These are phyloP conservation scores for Agrotis clavis DNA, from an alignment of 2,888 invertebrate genomes.

Conservation along the genomic window DNA sequence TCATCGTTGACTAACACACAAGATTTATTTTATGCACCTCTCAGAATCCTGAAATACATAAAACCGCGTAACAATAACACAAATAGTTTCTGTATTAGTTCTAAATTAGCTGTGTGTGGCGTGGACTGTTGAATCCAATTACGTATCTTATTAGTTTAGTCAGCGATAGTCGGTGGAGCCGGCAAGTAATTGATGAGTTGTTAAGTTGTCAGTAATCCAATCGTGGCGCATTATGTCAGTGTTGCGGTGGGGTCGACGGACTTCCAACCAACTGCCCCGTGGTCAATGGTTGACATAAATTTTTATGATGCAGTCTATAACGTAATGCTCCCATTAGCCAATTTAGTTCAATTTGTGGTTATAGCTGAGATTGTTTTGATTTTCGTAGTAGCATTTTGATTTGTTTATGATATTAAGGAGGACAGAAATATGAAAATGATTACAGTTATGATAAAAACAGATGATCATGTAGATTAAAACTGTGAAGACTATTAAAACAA, in stretches of 20 bases:
- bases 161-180: slow-evolving; percentile 58
- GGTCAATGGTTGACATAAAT: slow-evolving; percentile 66
- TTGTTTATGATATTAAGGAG: slow-evolving; percentile 15
- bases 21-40: slow-evolving; percentile 57
- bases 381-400: slow-evolving; percentile 32
- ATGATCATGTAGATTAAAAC: slow-evolving; percentile 30
- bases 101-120: slow-evolving; percentile 66
- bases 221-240: slow-evolving; percentile 79
- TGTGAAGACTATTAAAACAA: slow-evolving; percentile 41
- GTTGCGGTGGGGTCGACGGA: slow-evolving; percentile 73
- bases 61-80: slow-evolving; percentile 53
- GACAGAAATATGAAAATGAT: neutral
- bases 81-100: slow-evolving; percentile 48
- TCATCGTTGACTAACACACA: slow-evolving; percentile 39
- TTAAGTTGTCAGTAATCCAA: slow-evolving; percentile 80
- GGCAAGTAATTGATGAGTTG: slow-evolving; percentile 75
- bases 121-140: slow-evolving; percentile 69
- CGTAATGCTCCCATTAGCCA: slow-evolving; percentile 70
- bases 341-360: slow-evolving; percentile 70
- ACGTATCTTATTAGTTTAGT: slow-evolving; percentile 64
- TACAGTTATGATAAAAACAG: slow-evolving; percentile 1
- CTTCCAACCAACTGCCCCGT: slow-evolving; percentile 72
- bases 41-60: slow-evolving; percentile 58
- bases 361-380: slow-evolving; percentile 61
- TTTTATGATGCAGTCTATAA: slow-evolving; percentile 69